Conservation (phyloP, 2,888 invertebrate genomes). For the Tetragnatha montana region DNA sequence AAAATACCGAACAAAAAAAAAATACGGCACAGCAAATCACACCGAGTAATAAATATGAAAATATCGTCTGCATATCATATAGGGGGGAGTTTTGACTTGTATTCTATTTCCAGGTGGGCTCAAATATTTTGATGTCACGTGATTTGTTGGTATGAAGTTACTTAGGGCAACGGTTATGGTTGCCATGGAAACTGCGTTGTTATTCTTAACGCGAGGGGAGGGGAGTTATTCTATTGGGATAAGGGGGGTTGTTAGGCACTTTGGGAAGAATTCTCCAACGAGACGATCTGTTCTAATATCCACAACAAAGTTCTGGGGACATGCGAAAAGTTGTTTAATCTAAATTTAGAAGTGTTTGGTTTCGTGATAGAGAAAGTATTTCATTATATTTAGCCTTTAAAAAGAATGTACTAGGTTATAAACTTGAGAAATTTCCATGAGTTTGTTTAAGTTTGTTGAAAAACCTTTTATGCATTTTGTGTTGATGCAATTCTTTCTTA, state of each 20-base stretch:
- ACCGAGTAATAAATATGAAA: slow-evolving; percentile 53
- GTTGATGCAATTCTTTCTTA: too few species aligned
- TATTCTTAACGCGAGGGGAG: slow-evolving; percentile 39
- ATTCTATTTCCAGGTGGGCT: slow-evolving; percentile 35
- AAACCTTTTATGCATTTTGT: too few species aligned
- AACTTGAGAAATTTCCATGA: too few species aligned
- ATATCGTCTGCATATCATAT: slow-evolving; percentile 3
- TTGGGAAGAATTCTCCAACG: not conserved
- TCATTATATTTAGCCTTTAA: too few species aligned
- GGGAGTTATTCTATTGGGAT: not conserved
- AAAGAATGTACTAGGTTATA: too few species aligned
- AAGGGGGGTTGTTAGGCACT: not conserved
- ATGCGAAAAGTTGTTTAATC: too few species aligned
- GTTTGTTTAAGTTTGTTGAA: too few species aligned
- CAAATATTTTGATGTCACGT: slow-evolving; percentile 61
- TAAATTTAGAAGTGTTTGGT: too few species aligned
- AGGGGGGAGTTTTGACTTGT: slow-evolving; percentile 27
- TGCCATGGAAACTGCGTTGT: slow-evolving; percentile 60
- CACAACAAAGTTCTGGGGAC: not conserved
- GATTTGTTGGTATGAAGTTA: slow-evolving; percentile 67
- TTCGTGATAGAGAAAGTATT: too few species aligned
- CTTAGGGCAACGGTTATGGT: slow-evolving; percentile 65
- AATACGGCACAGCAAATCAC: slow-evolving; percentile 45
- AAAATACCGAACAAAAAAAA: slow-evolving; percentile 1
- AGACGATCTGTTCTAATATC: not conserved